Evolutionary conservation across 2,888 invertebrate genomes (phyloP).

Genomic region (Vanessa cardui): DNA sequence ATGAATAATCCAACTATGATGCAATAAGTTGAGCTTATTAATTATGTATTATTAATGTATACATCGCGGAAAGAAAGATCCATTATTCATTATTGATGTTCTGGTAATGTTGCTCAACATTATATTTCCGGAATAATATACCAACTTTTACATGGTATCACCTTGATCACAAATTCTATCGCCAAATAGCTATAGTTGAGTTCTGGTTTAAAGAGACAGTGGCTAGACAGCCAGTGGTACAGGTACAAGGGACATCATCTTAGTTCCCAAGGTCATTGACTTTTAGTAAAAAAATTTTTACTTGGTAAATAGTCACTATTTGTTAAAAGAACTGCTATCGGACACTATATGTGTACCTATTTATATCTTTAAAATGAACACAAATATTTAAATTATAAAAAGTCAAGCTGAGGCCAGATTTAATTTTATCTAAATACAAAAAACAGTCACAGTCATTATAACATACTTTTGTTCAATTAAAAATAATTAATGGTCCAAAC

Average conservation of each 20-base stretch:
- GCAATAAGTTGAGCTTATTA: not conserved
- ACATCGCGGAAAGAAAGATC: not conserved
- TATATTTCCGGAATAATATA: not conserved
- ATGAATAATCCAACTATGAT: constrained; percentile 17
- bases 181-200: not conserved
- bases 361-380: too few relatives aligned
- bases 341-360: not conserved
- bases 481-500: constrained; percentile 11
- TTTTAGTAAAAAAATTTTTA: too few relatives aligned
- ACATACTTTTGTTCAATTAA: constrained; percentile 4
- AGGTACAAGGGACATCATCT: too few relatives aligned
- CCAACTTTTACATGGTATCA: too few relatives aligned
- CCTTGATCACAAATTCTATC: too few relatives aligned
- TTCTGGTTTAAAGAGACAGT: too few relatives aligned
- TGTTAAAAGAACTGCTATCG: too few relatives aligned
- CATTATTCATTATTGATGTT: not conserved
- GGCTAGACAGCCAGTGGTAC: too few relatives aligned
- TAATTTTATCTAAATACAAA: not conserved
- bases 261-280: too few relatives aligned
- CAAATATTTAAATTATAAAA: not conserved
- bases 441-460: not conserved
- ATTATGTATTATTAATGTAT: constrained; percentile 6
- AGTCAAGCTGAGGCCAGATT: not conserved
- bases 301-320: too few relatives aligned
- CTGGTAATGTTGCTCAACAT: not conserved